A percentile compares a stretch with the other conserved stretches of the same genome.
Evolutionary conservation across 2,113 vertebrate genomes (phyloP).

Genomic region (Serinus canaria): DNA sequence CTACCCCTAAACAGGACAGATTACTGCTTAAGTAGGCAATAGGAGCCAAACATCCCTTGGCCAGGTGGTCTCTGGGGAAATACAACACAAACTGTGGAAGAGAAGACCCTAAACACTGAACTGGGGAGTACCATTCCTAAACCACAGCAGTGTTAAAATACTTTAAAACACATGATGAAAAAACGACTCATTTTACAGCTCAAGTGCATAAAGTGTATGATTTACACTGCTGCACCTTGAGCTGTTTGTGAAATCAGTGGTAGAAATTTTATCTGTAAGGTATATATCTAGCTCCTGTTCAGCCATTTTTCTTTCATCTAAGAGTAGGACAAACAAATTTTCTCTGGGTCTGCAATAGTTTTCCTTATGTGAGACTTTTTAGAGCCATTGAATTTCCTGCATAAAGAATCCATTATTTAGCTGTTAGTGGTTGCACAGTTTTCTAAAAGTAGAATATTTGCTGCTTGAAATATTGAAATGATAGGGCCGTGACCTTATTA

Average conservation of each 20-base stretch:
- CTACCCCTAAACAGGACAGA: not conserved
- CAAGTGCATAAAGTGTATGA: fast-evolving
- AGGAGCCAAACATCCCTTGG: not conserved
- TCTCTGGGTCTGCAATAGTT: not conserved
- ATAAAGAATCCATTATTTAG: not conserved
- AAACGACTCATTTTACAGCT: not conserved
- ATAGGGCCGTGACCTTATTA: not conserved
- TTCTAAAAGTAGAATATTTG: not conserved
- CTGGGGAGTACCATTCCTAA: not conserved
- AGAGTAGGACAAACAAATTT: not conserved
- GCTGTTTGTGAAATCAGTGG: not conserved
- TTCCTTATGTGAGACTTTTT: not conserved
- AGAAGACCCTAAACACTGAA: not conserved
- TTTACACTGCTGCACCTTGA: not conserved
- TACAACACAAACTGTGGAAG: not conserved
- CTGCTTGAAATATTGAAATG: not conserved
- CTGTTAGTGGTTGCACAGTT: not conserved
- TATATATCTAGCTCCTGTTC: not conserved
- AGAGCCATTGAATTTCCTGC: not conserved
- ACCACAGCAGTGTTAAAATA: not conserved
- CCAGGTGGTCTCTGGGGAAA: not conserved
- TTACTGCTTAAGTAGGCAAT: not conserved
- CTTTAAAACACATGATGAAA: not conserved
- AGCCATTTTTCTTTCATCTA: not conserved
- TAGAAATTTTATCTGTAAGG: not conserved